Percentiles rank a stretch among this genome's conserved stretches.
phyloP scores from a whole-genome alignment of 53 echinoderm and acorn worm genomes.

The Patiria pectinifera region DNA sequence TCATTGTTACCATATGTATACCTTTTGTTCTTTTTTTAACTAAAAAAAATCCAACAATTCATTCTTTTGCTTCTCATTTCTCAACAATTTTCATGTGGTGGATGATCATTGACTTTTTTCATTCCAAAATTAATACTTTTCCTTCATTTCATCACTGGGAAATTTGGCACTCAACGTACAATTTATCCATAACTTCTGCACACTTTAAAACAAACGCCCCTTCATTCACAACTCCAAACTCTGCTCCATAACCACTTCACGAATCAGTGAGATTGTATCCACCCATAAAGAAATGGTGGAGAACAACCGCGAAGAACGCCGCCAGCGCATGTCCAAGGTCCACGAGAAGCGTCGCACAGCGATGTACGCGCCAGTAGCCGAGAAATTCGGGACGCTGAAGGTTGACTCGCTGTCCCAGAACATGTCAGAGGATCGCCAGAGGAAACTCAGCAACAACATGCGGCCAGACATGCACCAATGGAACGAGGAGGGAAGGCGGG shows the following conservation, averaged over 20 bases:
- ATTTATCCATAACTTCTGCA: too few species aligned
- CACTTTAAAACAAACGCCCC: not conserved
- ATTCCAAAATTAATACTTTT: not conserved
- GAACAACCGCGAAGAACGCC: constrained; percentile 78
- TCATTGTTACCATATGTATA: not conserved
- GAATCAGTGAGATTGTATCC: constrained; percentile 83
- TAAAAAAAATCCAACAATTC: too few species aligned
- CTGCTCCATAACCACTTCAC: not conserved
- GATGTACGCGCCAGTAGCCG: constrained; percentile 84
- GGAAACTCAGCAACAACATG: constrained; percentile 73
- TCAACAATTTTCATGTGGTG: too few species aligned
- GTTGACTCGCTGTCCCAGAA: constrained; percentile 69
- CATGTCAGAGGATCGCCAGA: constrained; percentile 82
- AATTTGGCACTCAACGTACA: too few species aligned
- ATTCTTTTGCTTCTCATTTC: too few species aligned
- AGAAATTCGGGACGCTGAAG: constrained; percentile 78
- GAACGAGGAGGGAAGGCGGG: constrained; percentile 79
- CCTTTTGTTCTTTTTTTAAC: too few species aligned
- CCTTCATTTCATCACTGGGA: not conserved
- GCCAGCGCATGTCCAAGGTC: constrained; percentile 76
- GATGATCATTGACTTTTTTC: not conserved
- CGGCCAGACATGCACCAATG: constrained; percentile 86
- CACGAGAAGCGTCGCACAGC: constrained; percentile 80
- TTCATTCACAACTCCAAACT: not conserved
- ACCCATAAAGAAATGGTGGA: constrained; percentile 75